phyloP scores from a whole-genome alignment of 2,113 vertebrate species.

The Mastomys coucha region DNA sequence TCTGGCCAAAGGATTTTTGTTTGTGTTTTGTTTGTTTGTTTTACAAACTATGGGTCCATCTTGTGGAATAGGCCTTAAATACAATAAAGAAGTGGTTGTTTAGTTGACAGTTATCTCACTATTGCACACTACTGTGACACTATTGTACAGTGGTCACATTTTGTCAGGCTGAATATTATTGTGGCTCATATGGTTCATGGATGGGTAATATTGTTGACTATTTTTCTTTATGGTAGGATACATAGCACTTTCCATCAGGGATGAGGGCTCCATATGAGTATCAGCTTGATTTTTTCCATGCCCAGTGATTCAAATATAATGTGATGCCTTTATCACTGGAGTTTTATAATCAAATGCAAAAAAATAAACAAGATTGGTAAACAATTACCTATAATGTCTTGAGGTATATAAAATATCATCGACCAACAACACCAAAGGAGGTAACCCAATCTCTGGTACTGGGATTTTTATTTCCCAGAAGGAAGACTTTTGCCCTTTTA shows the following conservation, averaged over 20 bases:
- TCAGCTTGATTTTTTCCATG: not conserved
- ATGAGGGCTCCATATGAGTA: accelerated
- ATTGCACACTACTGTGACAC: not conserved
- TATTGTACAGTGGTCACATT: not conserved
- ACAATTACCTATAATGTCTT: not conserved
- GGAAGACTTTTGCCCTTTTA: not conserved
- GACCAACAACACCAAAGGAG: not conserved
- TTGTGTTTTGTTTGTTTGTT: not conserved
- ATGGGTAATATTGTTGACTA: not conserved
- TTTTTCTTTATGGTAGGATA: not conserved
- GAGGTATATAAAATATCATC: not conserved
- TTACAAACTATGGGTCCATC: not conserved
- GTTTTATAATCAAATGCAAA: not conserved
- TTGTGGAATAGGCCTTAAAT: not conserved
- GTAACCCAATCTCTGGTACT: not conserved
- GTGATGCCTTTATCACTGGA: not conserved
- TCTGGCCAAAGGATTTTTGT: not conserved
- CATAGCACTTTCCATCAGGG: not conserved
- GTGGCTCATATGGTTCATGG: not conserved
- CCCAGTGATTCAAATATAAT: not conserved
- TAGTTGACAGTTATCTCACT: not conserved
- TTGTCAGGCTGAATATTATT: not conserved
- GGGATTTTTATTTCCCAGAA: not conserved
- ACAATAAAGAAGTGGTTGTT: not conserved
- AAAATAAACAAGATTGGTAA: not conserved